Evolutionary conservation across 2,797 vertebrate genomes (phyloP).

Genomic region (Aselliscus stoliczkanus): DNA sequence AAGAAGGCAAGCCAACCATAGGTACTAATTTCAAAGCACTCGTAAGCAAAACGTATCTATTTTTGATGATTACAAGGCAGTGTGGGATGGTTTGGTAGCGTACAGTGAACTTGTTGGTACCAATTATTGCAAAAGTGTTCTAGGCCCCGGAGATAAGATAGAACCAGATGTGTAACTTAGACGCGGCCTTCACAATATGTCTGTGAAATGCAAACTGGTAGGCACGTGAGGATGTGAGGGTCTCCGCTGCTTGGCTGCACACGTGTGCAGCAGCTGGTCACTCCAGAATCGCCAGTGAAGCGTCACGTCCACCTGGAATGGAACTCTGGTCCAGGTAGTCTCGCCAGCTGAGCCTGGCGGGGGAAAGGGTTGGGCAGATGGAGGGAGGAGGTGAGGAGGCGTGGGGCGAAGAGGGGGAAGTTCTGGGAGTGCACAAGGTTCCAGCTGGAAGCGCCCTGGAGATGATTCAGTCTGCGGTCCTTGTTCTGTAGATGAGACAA

Average conservation of each 20-base stretch:
- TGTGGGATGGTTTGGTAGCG: background rate
- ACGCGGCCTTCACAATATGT: background rate
- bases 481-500: background rate
- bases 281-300: background rate
- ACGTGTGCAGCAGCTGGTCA: too few species aligned
- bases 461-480: too few species aligned
- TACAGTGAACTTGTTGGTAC: background rate
- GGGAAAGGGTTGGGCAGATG: background rate
- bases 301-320: too few species aligned
- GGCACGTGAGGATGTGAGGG: background rate
- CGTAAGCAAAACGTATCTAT: background rate
- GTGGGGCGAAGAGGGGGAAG: fast-evolving
- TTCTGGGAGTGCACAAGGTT: fast-evolving
- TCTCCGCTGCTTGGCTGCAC: too few species aligned
- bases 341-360: background rate
- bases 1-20: too few species aligned
- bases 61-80: background rate
- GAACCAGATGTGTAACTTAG: too few species aligned
- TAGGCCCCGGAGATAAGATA: background rate
- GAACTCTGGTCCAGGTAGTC: too few species aligned
- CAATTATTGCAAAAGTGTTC: background rate
- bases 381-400: too few species aligned
- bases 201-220: background rate
- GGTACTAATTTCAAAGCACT: background rate
- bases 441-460: fast-evolving